A percentile compares a stretch with the other conserved stretches of the same genome.
These are phyloP conservation scores for Ammospiza nelsoni DNA, from an alignment of 2,113 vertebrate species.

Conservation along the genomic window DNA sequence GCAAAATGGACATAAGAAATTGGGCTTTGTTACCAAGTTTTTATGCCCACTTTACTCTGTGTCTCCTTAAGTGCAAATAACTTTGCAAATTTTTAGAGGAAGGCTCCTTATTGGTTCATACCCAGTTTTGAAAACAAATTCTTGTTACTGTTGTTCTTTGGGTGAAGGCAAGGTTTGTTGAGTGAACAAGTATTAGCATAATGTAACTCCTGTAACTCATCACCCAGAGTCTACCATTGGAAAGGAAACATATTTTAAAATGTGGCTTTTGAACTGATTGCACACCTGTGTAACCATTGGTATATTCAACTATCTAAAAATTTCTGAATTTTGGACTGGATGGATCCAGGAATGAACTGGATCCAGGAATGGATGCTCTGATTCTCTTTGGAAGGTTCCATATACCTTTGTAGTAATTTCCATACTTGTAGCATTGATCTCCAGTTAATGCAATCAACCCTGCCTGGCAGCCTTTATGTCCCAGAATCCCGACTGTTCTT, in stretches of 20 bases:
- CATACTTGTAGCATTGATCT: background rate
- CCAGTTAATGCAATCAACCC: background rate
- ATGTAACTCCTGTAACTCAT: background rate
- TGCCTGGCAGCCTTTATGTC: background rate
- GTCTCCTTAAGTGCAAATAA: background rate
- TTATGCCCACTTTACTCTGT: background rate
- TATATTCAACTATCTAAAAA: background rate
- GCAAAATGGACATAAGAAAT: background rate
- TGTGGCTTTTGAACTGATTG: background rate
- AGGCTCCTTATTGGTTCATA: background rate
- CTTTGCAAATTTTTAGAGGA: background rate
- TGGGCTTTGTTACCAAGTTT: background rate
- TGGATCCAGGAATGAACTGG: too few relatives aligned
- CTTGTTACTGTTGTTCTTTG: background rate
- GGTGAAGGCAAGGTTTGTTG: background rate
- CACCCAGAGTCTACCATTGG: background rate
- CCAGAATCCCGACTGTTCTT: background rate
- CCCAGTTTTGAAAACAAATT: background rate
- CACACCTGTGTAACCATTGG: background rate
- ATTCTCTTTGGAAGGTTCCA: background rate
- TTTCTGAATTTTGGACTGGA: background rate
- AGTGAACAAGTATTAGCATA: background rate
- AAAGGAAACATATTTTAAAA: slow-evolving; percentile 38
- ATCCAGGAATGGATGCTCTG: background rate
- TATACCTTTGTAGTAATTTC: background rate